These are phyloP conservation scores for Dryadula phaetusa DNA, from an alignment of 2,888 invertebrate species.

Conservation along the genomic window DNA sequence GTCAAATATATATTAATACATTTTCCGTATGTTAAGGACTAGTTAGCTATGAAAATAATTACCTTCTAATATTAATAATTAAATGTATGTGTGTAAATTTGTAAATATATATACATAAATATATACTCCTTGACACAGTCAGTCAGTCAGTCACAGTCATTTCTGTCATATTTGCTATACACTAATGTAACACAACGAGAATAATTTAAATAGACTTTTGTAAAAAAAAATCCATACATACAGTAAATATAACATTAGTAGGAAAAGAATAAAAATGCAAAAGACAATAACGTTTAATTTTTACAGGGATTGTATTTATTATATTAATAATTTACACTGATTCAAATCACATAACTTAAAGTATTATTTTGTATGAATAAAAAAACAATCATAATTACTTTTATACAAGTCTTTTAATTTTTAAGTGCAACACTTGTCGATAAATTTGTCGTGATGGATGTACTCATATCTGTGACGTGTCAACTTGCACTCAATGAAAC, in stretches of 20 bases:
- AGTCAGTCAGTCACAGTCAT: no score
- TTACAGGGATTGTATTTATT: not conserved
- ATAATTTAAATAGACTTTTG: no score
- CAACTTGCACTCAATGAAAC: conserved; percentile 18
- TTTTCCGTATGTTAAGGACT: conserved; percentile 24
- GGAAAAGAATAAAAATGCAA: no score
- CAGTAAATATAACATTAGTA: no score
- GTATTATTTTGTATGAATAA: not conserved
- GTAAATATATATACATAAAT: no score
- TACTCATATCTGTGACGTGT: conserved; percentile 13
- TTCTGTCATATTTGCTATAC: no score
- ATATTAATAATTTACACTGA: not conserved
- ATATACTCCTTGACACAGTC: no score
- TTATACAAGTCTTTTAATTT: not conserved
- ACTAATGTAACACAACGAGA: no score
- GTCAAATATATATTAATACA: conserved; percentile 11
- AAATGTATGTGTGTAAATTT: no score
- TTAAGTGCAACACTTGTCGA: not conserved
- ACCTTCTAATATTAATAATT: not conserved
- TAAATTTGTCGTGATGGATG: conserved; percentile 32
- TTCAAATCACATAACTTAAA: not conserved
- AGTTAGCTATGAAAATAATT: not conserved
- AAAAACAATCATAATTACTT: not conserved
- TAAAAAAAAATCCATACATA: no score
- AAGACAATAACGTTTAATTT: no score